phyloP scores from a whole-genome alignment of 1,140 invertebrate genomes.

The Drosophila willistoni region DNA sequence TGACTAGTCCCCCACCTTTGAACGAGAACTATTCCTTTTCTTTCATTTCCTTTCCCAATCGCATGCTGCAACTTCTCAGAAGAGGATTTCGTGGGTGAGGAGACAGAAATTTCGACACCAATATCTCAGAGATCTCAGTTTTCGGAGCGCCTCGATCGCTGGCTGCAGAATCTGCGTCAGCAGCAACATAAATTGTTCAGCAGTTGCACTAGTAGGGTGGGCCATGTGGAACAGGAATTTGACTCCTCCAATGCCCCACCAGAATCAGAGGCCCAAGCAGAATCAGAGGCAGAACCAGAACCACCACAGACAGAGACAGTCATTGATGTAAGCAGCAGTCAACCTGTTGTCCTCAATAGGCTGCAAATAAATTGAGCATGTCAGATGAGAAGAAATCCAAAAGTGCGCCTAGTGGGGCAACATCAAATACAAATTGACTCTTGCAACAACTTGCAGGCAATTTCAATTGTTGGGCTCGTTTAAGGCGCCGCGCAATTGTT shows the following conservation, averaged over 20 bases:
- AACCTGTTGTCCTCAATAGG: conserved; percentile 33
- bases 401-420: conserved; percentile 37
- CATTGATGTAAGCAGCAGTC: conserved; percentile 55
- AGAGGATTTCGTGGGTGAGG: conserved; percentile 49
- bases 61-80: conserved; percentile 57
- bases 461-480: conserved; percentile 46
- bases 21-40: conserved; percentile 24
- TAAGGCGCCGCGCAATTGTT: conserved; percentile 39
- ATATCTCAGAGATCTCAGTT: conserved; percentile 61
- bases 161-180: conserved; percentile 70
- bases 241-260: conserved; percentile 17
- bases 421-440: conserved; percentile 43
- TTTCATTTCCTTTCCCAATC: conserved; percentile 47
- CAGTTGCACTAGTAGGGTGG: conserved; percentile 74
- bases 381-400: background rate
- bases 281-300: background rate
- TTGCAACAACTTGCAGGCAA: conserved; percentile 48
- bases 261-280: conserved; percentile 12
- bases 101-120: conserved; percentile 55
- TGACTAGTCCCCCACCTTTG: conserved; percentile 6
- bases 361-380: conserved; percentile 58
- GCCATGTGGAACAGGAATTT: conserved; percentile 46
- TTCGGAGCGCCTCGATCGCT: conserved; percentile 66
- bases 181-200: conserved; percentile 65
- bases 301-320: conserved; percentile 29